Base-by-base conservation (phyloP, 2,888 invertebrate genomes). In the Achlya flavicornis region DNA sequence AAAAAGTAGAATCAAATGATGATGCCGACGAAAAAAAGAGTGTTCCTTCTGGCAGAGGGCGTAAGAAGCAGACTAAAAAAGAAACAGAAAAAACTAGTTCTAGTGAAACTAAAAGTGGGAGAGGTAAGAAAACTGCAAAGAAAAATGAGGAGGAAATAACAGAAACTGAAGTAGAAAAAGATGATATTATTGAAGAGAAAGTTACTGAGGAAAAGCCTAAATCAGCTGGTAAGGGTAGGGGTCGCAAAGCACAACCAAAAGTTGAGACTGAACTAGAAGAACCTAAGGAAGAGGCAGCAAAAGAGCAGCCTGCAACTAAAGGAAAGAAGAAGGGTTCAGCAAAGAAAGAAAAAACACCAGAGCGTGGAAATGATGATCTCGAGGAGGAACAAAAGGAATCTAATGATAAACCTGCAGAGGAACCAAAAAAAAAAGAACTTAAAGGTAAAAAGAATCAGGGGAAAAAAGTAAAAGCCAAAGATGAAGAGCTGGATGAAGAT, bases 61-160 rank as follows among this genome's bases (percentile, higher is more conserved):
- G 87, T 10, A 92, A 91, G 71, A 92, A 89, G 70, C 81, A 73
- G 61, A 69, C 77, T 16, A 92, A 92, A 66, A 91, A 92, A 73
- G 90, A 90, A 66, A 67, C 77, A 63, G 79, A 83, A 69, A 70
- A 77, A 61, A 78, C 86, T 70, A 76, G 84, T 64, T 76, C 84
- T 62, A 46, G 5, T 46, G 85, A 86, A 72, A 66, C 81, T 64
- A 53, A 53, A 35, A 33, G 58, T 11, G 78, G 78, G 32, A 83
- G 82, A 75, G 84, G 85, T n/a, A 86, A 80, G 61, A 92, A 86
- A 79, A 72, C 72, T 53, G 88, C 19, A 19, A 53, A 53, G 10
- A n/a, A 8, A 10, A 53, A 53, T 53, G 53, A 91, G 70, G 82
- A 77, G 74, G 86, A 83, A 66, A 74, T 57, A 69, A 73, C 73